These are phyloP conservation scores for Phortica variegata DNA, from an alignment of 1,140 invertebrate genomes.

Conservation along the genomic window DNA sequence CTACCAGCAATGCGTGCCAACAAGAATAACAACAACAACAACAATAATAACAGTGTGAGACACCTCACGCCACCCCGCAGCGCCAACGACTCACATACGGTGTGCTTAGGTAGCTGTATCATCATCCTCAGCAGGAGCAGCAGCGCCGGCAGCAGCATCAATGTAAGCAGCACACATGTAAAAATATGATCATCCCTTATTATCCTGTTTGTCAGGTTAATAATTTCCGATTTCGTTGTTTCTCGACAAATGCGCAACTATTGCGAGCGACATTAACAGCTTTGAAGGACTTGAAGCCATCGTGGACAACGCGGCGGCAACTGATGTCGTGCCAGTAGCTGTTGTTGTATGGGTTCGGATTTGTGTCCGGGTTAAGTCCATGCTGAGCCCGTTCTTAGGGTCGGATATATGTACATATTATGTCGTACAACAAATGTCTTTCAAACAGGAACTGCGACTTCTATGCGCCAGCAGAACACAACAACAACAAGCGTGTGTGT, in stretches of 20 bases:
- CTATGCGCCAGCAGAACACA: no score
- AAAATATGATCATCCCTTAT: conserved; percentile 56
- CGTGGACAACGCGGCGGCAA: no score
- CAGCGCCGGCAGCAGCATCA: conserved; percentile 12
- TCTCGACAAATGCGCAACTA: conserved; percentile 1
- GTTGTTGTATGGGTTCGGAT: no score
- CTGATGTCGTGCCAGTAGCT: no score
- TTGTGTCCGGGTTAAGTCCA: conserved; percentile 4
- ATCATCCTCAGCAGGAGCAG: not conserved
- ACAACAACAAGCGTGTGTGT: no score
- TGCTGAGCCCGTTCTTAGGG: conserved; percentile 9
- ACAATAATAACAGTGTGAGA: not conserved
- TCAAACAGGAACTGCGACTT: no score
- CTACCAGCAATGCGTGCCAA: conserved; percentile 32
- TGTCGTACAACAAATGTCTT: no score
- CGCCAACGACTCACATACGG: no score
- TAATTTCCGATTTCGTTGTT: conserved; percentile 23
- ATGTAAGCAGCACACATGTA: conserved; percentile 35
- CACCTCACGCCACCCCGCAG: not conserved
- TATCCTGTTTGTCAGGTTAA: conserved; percentile 52
- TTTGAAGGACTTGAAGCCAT: conserved; percentile 9
- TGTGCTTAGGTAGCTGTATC: not conserved
- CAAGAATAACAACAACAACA: conserved; percentile 5
- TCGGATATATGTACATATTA: no score
- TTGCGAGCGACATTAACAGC: conserved; percentile 22